Base-by-base conservation (phyloP, 1,140 invertebrate genomes). In the Halyomorpha halys region DNA sequence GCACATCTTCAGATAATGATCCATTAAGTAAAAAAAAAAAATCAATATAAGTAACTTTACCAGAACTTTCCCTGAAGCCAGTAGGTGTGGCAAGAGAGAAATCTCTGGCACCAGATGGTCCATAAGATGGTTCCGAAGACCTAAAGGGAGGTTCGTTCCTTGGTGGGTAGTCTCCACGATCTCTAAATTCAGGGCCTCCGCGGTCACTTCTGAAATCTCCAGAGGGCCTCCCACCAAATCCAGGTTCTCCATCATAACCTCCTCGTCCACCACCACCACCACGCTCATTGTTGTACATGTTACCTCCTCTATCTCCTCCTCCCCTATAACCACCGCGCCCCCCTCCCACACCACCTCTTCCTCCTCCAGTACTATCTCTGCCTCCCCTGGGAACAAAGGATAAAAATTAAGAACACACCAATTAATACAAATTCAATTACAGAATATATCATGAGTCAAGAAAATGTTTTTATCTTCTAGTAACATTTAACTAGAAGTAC, bases 181-280 rank as follows among this genome's bases (percentile, higher is more conserved):
- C 44, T n/a, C 25, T 30, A 44, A 39, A 39, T 5, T 70, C 72
- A 54, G 69, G 69, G 25, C 71, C 49, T 53, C 67, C 63, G 16
- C 61, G 53, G 44, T 70, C 61, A n/a, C 73, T 68, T 23, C 66
- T 66, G 44, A 60, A 65, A 15, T 44, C 56, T 13, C 51, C 53
- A 14, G 27, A 18, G 16, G 16, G 14, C 9, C 59, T 45, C 19
- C 63, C 25, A 9, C 63, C 56, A 47, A 65, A 65, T n/a, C 54
- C 63, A 16, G 75, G 75, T 66, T 75, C 77, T 23, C 75, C 69
- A 16, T 44, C 34, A 56, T 11, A 61, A 59, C 54, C 30, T 39
- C 49, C 61, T 23, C 47, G 16, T 53, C 64, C 61, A 25, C 66
- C 25, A 25, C 66, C 25, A 25, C 47, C 59, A 11, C 56, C 59